Percentiles rank a stretch among this genome's conserved stretches.
Evolutionary conservation across 2,888 invertebrate genomes (phyloP).

Genomic region (Melieria omissa): DNA sequence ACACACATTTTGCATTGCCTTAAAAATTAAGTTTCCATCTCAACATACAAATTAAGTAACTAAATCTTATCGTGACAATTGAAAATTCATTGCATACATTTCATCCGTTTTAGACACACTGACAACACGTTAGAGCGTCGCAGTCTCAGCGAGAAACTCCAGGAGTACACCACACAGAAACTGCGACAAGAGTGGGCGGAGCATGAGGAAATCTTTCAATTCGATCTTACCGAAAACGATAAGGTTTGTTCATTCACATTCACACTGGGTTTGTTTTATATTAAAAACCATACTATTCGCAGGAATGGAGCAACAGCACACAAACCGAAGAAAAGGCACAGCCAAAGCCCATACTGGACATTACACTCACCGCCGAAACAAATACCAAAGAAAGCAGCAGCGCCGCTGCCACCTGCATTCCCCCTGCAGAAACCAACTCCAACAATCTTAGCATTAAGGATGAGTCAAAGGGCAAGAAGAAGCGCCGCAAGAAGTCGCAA

Average conservation of each 20-base stretch:
- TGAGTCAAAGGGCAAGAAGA: conserved; percentile 76
- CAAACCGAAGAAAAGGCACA: conserved; percentile 46
- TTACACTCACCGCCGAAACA: conserved; percentile 17
- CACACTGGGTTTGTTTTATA: background rate
- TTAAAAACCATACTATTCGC: background rate
- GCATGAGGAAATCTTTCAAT: conserved; percentile 65
- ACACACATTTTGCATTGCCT: too few species aligned
- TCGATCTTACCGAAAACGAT: conserved; percentile 53
- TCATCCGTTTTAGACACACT: conserved; percentile 68
- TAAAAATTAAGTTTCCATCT: too few species aligned
- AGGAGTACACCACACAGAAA: conserved; percentile 66
- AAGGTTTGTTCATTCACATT: conserved; percentile 44
- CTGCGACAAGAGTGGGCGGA: conserved; percentile 67
- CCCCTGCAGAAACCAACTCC: conserved; percentile 21
- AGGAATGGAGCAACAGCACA: conserved; percentile 55
- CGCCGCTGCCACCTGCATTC: conserved; percentile 15
- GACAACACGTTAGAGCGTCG: conserved; percentile 68
- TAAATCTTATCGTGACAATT: too few species aligned
- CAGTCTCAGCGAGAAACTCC: conserved; percentile 58
- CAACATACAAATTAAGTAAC: too few species aligned
- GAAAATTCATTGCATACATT: background rate
- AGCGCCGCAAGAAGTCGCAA: conserved; percentile 81
- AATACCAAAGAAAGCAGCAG: background rate
- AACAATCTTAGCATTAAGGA: conserved; percentile 49
- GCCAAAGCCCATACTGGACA: conserved; percentile 19